Evolutionary conservation across 2,113 vertebrate genomes (phyloP).

Genomic region (Salvator merianae): DNA sequence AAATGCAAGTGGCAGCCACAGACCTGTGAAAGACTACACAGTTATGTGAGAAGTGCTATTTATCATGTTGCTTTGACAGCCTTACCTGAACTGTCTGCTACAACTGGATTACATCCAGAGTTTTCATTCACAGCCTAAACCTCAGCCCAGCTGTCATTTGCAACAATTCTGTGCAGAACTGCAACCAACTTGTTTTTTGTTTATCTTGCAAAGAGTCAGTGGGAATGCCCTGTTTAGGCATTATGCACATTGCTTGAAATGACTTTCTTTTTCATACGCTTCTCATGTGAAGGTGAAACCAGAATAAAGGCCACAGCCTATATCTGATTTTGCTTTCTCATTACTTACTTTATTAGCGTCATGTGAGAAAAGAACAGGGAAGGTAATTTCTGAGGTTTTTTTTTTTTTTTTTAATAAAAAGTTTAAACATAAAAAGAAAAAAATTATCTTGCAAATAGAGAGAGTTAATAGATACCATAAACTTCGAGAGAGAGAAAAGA

Average conservation of each 20-base stretch:
- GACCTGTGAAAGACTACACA: constrained; percentile 2
- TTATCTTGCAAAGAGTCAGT: not conserved
- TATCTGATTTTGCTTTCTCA: not conserved
- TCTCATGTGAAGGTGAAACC: not conserved
- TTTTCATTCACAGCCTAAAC: constrained; percentile 3
- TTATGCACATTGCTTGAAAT: not conserved
- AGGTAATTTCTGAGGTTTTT: no score
- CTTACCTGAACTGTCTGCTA: constrained; percentile 31
- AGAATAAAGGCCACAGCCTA: not conserved
- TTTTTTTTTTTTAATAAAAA: no score
- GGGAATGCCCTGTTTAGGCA: not conserved
- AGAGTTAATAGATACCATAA: no score
- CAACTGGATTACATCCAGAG: not conserved
- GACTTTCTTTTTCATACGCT: not conserved
- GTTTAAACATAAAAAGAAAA: no score
- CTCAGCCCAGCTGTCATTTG: constrained; percentile 8
- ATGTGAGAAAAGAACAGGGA: not conserved
- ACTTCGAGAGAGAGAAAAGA: no score
- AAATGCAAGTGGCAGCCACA: constrained; percentile 36
- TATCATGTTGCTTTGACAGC: constrained; percentile 9
- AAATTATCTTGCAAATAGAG: no score
- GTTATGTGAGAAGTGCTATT: constrained; percentile 24
- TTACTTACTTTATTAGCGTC: not conserved
- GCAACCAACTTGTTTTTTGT: not conserved
- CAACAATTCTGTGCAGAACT: not conserved